These are phyloP conservation scores for Staurois parvus DNA, from an alignment of 2,797 vertebrate species.

Conservation along the genomic window DNA sequence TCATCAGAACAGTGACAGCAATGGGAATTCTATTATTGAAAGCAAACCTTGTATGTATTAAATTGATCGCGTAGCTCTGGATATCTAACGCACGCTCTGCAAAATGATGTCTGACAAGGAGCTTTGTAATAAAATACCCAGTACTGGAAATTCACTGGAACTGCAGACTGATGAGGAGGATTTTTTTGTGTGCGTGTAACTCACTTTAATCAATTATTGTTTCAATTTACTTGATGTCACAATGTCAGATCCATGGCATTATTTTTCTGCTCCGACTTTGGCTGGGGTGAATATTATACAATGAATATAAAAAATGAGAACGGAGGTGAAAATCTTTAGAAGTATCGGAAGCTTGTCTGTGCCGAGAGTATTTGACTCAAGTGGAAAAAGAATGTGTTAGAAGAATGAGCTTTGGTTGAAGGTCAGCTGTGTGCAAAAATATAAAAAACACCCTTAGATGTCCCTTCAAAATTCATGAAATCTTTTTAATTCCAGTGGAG, in stretches of 20 bases:
- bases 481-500: too few species aligned
- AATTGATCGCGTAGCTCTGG: constrained; percentile 18
- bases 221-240: constrained; percentile 1
- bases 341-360: too few species aligned
- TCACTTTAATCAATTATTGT: neutral
- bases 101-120: constrained; percentile 28
- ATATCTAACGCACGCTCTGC: neutral
- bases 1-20: constrained; percentile 26
- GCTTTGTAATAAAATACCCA: constrained; percentile 7
- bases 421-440: too few species aligned
- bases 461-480: too few species aligned
- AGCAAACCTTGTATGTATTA: constrained; percentile 29
- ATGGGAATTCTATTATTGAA: constrained; percentile 42
- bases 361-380: too few species aligned
- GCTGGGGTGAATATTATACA: neutral
- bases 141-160: neutral
- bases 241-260: neutral
- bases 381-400: too few species aligned
- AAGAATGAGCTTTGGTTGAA: too few species aligned
- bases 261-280: neutral
- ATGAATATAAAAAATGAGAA: neutral
- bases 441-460: too few species aligned
- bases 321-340: neutral
- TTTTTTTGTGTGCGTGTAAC: neutral
- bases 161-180: neutral